Evolutionary conservation across 2,113 vertebrate genomes (phyloP).

Genomic region (Taurulus bubalis): DNA sequence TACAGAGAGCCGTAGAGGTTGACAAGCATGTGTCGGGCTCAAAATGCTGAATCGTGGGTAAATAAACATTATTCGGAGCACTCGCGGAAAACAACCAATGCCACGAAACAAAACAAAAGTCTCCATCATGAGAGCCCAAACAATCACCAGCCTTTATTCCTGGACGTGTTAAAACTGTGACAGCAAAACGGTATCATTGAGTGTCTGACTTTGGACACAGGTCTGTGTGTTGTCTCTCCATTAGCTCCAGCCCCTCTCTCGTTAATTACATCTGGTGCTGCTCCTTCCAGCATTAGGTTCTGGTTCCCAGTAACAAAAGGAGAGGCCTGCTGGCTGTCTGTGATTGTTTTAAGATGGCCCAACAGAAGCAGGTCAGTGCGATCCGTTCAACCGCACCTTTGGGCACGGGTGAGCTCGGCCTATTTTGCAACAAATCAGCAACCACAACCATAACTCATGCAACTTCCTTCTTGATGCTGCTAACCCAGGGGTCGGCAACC

Average conservation of each 20-base stretch:
- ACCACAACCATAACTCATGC: slow-evolving; percentile 62
- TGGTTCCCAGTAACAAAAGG: slow-evolving; percentile 68
- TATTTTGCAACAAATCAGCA: slow-evolving; percentile 39
- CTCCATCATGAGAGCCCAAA: background rate
- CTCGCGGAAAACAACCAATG: background rate
- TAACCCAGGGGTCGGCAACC: too few species aligned
- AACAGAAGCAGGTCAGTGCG: slow-evolving; percentile 62
- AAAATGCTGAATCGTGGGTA: background rate
- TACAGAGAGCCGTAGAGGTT: background rate
- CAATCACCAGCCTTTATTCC: background rate
- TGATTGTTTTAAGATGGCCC: slow-evolving; percentile 29
- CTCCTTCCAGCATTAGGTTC: slow-evolving; percentile 61
- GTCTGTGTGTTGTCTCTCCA: background rate
- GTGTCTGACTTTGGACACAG: background rate
- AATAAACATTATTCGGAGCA: background rate
- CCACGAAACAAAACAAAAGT: background rate
- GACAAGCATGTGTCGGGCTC: background rate
- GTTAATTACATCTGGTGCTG: slow-evolving; percentile 70
- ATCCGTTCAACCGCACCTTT: slow-evolving; percentile 60
- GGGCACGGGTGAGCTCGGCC: slow-evolving; percentile 23
- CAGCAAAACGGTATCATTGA: too few species aligned
- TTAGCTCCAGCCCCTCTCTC: slow-evolving; percentile 8
- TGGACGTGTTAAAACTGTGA: background rate
- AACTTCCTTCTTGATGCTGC: slow-evolving; percentile 18
- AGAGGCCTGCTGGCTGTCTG: slow-evolving; percentile 27